Evolutionary conservation across 1,140 invertebrate genomes (phyloP).

Genomic region (Oedothorax gibbosus): DNA sequence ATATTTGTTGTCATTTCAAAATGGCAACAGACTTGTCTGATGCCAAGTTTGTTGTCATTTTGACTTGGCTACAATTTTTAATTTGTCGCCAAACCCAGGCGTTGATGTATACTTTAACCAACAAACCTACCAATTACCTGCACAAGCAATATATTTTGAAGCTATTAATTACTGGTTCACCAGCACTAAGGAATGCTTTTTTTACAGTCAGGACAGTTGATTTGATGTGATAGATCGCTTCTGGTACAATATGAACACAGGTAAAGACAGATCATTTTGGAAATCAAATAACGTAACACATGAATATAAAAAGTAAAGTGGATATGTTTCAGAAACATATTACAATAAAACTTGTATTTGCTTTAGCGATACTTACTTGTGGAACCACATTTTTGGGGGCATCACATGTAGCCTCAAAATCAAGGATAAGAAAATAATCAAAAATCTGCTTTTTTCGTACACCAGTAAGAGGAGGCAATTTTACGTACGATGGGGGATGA

Average conservation of each 20-base stretch:
- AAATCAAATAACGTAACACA: neutral
- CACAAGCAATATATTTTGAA: no score
- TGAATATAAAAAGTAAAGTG: neutral
- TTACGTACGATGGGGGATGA: constrained; percentile 2
- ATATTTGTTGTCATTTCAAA: no score
- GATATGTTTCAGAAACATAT: neutral
- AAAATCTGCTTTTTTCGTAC: constrained; percentile 64
- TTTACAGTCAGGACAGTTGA: no score
- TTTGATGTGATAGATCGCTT: no score
- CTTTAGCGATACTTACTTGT: constrained; percentile 62
- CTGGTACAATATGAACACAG: neutral
- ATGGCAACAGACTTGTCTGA: no score
- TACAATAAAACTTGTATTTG: neutral
- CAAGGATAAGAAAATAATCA: constrained; percentile 73
- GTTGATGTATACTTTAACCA: no score
- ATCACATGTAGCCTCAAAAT: constrained; percentile 77
- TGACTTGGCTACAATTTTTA: no score
- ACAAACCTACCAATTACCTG: no score
- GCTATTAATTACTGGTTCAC: no score
- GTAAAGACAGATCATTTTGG: neutral
- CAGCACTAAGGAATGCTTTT: no score
- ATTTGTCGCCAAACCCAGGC: no score
- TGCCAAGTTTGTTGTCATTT: no score
- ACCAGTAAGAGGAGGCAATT: constrained; percentile 21
- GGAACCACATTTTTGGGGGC: constrained; percentile 64